Evolutionary conservation across 2,888 invertebrate genomes (phyloP).

Genomic region (Epinotia bilunana): DNA sequence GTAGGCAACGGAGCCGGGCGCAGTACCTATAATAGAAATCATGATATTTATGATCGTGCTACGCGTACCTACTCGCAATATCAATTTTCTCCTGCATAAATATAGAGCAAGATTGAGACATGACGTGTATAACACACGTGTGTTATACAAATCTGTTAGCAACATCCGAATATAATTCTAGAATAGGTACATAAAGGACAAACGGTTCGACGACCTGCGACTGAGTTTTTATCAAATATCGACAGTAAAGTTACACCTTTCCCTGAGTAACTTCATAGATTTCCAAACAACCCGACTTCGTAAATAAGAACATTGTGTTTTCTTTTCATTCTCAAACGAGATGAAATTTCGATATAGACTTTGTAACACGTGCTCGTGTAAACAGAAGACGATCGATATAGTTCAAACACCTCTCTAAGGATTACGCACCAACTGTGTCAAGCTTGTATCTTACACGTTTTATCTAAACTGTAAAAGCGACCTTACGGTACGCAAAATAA

Average conservation of each 20-base stretch:
- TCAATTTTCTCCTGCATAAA: slow-evolving; percentile 2
- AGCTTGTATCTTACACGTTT: neutral
- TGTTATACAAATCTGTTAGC: slow-evolving; percentile 25
- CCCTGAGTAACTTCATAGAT: neutral
- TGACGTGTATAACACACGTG: neutral
- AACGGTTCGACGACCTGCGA: slow-evolving; percentile 1
- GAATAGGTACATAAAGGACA: slow-evolving; percentile 11
- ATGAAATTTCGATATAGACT: slow-evolving; percentile 28
- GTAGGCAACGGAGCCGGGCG: no score
- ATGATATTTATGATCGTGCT: neutral
- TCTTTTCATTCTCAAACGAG: slow-evolving; percentile 17
- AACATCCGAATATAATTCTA: slow-evolving; percentile 9
- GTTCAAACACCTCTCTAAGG: slow-evolving; percentile 42
- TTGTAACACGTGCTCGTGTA: slow-evolving; percentile 39
- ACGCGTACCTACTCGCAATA: neutral
- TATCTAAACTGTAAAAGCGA: slow-evolving; percentile 2
- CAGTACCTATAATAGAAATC: neutral
- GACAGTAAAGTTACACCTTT: slow-evolving; percentile 8
- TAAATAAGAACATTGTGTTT: slow-evolving; percentile 5
- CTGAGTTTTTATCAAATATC: neutral
- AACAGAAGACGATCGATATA: slow-evolving; percentile 42
- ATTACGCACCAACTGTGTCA: slow-evolving; percentile 19
- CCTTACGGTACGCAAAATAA: neutral
- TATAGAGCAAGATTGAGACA: slow-evolving; percentile 11
- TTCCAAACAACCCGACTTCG: neutral